Base-by-base conservation (phyloP, 2,888 invertebrate genomes). In the Linnaemya vulpina region DNA sequence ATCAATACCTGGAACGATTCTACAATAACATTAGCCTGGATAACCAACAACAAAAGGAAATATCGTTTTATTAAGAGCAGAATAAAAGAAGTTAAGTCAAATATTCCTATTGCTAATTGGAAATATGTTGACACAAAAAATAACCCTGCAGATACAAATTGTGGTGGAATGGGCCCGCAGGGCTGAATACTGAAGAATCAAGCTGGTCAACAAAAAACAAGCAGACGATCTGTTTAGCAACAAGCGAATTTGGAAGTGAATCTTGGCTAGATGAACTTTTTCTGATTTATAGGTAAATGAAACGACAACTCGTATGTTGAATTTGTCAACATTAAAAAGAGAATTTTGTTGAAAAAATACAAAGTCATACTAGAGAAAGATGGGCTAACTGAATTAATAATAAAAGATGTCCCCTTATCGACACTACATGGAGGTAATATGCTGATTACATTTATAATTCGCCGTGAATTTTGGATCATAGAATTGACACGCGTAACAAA, bases 21-120 rank as follows among this genome's bases (percentile, higher is more conserved):
- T 35, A 35, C 60, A 10, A 60, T 60, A 3, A 60, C 60, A 9
- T 60, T 60, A 30, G 60, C 35, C 15, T 60, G n/a, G 35, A 35
- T 60, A 35, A 15, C 8, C 17, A 60, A 60, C 17, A n/a, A n/a
- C n/a, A n/a, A n/a, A n/a, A n/a, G n/a, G n/a, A n/a, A n/a, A n/a
- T n/a, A n/a, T n/a, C 17, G n/a, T n/a, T 35, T 60, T 38, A n/a
- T 60, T 15, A 35, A 35, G 17, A 17, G 13, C 15, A 60, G 17
- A 60, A 35, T 35, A 35, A 17, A 60, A 15, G 17, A 60, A 60
- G 17, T 60, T 17, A 35, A 60, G 11, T n/a, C 35, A n/a, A 9
- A 30, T 30, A 5, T 35, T n/a, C 58, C 30, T n/a, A 30, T 9
- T 30, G n/a, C 30, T 2, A 58, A 17, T n/a, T 60, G 60, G n/a